Conservation (phyloP, 1,140 invertebrate genomes). For the Glossosoma conforme region DNA sequence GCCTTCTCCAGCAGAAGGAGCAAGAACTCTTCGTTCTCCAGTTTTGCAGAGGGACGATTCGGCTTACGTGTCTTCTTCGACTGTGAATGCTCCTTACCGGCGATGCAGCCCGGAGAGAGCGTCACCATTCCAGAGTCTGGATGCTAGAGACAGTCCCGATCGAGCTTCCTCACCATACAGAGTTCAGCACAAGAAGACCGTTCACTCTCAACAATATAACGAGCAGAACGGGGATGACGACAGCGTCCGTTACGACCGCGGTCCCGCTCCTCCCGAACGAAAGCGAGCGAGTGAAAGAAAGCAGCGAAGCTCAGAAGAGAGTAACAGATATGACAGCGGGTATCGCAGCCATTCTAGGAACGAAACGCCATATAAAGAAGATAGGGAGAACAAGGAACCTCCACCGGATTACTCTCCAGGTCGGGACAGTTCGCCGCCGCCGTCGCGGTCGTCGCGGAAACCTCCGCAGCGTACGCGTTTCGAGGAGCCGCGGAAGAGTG, state of each 20-base stretch:
- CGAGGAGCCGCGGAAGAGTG: slow-evolving; percentile 48
- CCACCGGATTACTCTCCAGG: slow-evolving; percentile 67
- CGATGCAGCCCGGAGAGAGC: slow-evolving; percentile 43
- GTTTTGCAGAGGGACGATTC: slow-evolving; percentile 50
- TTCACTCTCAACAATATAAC: slow-evolving; percentile 16
- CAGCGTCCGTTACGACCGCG: slow-evolving; percentile 33
- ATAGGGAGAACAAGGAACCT: slow-evolving; percentile 54
- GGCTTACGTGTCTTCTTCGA: slow-evolving; percentile 51
- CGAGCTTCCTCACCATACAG: slow-evolving; percentile 40
- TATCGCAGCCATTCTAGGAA: slow-evolving; percentile 50
- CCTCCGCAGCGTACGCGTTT: slow-evolving; percentile 63
- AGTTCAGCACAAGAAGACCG: slow-evolving; percentile 20
- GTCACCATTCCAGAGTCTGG: slow-evolving; percentile 45
- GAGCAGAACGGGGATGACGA: slow-evolving; percentile 9
- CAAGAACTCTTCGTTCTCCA: slow-evolving; percentile 40
- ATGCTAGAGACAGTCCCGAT: slow-evolving; percentile 37
- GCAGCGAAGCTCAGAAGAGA: slow-evolving; percentile 46
- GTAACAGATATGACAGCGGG: slow-evolving; percentile 47
- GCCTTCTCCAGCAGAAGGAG: slow-evolving; percentile 45
- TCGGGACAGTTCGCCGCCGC: slow-evolving; percentile 47
- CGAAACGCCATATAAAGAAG: slow-evolving; percentile 44
- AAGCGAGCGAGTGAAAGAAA: slow-evolving; percentile 48
- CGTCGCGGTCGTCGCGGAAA: slow-evolving; percentile 50
- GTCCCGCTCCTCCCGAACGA: slow-evolving; percentile 55
- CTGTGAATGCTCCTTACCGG: slow-evolving; percentile 38